Conservation (phyloP, 2,113 vertebrate species). For the Mellivora capensis region DNA sequence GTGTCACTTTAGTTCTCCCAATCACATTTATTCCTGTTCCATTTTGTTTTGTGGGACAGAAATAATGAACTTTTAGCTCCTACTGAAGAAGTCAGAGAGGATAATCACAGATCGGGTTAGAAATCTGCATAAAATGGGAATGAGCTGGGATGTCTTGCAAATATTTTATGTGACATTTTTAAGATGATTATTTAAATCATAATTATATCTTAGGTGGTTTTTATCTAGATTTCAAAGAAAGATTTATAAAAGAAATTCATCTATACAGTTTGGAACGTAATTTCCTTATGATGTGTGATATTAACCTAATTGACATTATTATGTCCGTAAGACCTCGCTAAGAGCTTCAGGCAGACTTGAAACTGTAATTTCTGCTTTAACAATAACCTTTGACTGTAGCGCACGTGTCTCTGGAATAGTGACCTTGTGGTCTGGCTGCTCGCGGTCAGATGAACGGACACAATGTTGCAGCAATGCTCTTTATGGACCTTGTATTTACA, state of each 20-base stretch:
- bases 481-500: not conserved
- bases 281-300: not conserved
- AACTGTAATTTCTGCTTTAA: not conserved
- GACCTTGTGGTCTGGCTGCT: accelerated
- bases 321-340: not conserved
- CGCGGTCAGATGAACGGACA: not conserved
- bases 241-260: not conserved
- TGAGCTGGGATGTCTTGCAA: not conserved
- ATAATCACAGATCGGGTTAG: not conserved
- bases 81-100: not conserved
- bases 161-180: not conserved
- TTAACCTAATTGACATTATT: not conserved
- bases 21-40: not conserved
- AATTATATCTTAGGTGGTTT: not conserved
- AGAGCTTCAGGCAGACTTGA: not conserved
- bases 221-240: not conserved
- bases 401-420: no score
- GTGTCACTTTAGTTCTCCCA: not conserved
- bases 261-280: not conserved
- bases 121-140: not conserved
- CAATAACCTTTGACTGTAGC: accelerated
- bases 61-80: not conserved
- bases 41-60: not conserved
- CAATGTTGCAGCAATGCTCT: no score
- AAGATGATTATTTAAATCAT: not conserved